Evolutionary conservation across 2,888 invertebrate species (phyloP).

Genomic region (Orthonevra nobilis): DNA sequence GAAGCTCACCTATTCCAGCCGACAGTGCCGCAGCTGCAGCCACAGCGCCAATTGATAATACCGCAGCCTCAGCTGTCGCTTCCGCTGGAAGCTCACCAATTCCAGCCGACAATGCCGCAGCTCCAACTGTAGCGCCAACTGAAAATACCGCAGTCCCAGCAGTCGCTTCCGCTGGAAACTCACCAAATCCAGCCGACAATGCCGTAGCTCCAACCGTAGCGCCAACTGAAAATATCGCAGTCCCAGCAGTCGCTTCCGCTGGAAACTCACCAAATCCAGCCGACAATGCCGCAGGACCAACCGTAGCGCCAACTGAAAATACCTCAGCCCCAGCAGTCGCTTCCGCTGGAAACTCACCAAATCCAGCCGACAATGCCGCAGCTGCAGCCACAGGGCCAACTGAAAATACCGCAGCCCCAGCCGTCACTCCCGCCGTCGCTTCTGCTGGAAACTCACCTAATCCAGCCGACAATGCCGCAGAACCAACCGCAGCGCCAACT

Average conservation of each 20-base stretch:
- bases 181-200: too few species aligned
- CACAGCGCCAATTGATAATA: not conserved
- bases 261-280: too few species aligned
- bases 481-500: conserved; percentile 66
- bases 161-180: not conserved
- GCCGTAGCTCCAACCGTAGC: not conserved
- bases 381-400: not conserved
- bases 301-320: conserved; percentile 13
- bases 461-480: conserved; percentile 20
- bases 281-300: not conserved
- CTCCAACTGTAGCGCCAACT: not conserved
- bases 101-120: not conserved
- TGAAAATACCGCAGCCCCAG: not conserved
- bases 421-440: not conserved
- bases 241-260: not conserved
- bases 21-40: not conserved
- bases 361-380: not conserved
- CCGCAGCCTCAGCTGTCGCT: not conserved
- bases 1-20: too few species aligned
- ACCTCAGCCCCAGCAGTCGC: not conserved
- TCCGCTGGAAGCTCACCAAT: not conserved
- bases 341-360: not conserved
- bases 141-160: not conserved
- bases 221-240: not conserved
- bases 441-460: conserved; percentile 34